Base-by-base conservation (phyloP, 2,888 invertebrate genomes). In the Drosophila peninsularis region DNA sequence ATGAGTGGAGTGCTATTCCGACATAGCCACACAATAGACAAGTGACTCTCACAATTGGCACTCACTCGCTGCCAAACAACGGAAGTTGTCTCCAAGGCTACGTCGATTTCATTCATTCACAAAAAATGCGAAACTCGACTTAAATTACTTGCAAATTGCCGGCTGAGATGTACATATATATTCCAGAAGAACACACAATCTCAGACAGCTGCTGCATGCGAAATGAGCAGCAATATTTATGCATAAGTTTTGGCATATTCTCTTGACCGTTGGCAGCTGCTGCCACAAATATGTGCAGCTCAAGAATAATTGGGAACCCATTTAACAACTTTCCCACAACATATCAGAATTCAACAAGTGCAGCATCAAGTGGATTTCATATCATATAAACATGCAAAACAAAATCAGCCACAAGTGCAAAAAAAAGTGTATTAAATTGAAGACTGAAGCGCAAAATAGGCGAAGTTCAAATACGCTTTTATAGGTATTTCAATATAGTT, bases 101-200 rank as follows among this genome's bases (percentile, higher is more conserved):
- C 45, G 75, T 63, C 70, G 63, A 81, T 81, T 84, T 80, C 85
- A 84, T 84, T 81, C 85, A 84, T 84, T 83, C 81, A 83, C 66
- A 42, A 44, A 9, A 45, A 1, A 14, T 24, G 14, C n/a, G 58
- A 68, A 49, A 52, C 62, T 57, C 57, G 36, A 49, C 66, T 75
- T 68, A 42, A 81, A 72, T 72, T 78, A 80, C 81, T 64, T 71
- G 83, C 77, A 58, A 85, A 79, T 85, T 71, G 80, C 55, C 36
- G 53, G 6, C 27, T 19, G 13, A 34, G 14, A 2, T 30, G 10
- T 14, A 42, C 1, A 13, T 0, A 5, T 3, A 32, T 32, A 13
- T 6, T 36, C n/a, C 27, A 30, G n/a, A 42, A 34, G 37, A 57
- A 73, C 13, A 13, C 17, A 44, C n/a, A 39, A 57, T 37, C 56